Base-by-base conservation (phyloP, 2,113 vertebrate genomes). In the Oreochromis tanganicae region DNA sequence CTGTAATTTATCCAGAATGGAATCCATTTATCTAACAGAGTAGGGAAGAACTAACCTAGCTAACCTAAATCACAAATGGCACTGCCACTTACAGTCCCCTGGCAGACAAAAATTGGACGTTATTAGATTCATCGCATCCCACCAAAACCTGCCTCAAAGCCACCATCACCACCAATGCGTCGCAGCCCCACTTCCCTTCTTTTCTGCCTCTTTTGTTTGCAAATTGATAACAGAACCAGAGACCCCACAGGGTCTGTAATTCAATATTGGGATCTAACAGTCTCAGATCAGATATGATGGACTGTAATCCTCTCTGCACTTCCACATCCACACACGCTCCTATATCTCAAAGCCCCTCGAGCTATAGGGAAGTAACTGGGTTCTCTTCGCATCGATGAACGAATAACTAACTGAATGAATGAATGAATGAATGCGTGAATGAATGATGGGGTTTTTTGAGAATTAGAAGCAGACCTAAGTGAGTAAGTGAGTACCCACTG, bases 271-370 rank as follows among this genome's bases (percentile, higher is more conserved):
- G 91, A 93, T 94, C 95, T 93, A 91, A 94, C 91, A 85, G 91
- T 90, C 94, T 93, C 90, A 89, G 94, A 96, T 96, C 93, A 94
- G 93, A 96, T 96, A 96, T 94, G 92, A 95, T 94, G 92, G 93
- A 94, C 90, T 92, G 91, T 96, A 95, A 96, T 96, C 93, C 92
- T 90, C 94, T 93, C 88, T 89, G 81, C 85, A 66, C 87, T 89
- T 87, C 87, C 91, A 90, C 90, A 90, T 93, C 92, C 89, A 83
- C 89, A 90, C 83, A 80, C 84, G 75, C 90, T 46, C 68, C 94
- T 88, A 84, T 91, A 89, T 91, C 86, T 93, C 88, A 85, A 85
- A 86, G 88, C 79, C 82, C 87, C 84, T 75, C 82, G 78, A 85
- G 92, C 85, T 61, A 89, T 71, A 83, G 78, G 86, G 73, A 52